Base-by-base conservation (phyloP, 2,113 vertebrate species). In the Rhipidura dahli region DNA sequence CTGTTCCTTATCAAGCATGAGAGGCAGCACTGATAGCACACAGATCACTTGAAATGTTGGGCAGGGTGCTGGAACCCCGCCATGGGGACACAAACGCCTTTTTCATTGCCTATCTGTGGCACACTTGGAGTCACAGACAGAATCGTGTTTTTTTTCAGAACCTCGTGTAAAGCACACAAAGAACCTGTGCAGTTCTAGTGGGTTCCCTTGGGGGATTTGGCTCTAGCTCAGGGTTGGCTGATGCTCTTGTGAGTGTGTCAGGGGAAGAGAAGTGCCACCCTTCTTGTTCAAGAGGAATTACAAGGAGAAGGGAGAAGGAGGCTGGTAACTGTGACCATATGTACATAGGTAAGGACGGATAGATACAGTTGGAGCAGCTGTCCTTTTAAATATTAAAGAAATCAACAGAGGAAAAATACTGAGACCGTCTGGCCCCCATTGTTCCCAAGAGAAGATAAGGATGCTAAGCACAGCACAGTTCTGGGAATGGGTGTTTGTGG, bases 331-430 rank as follows among this genome's bases (percentile, higher is more conserved):
- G 61, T 57, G 68, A 45, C 50, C 23, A 4, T 31, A 63, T 3
- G 13, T 51, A 44, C 16, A 0, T 61, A 71, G 69, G 59, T 80
- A 31, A 51, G 78, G 87, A 68, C 0, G 2, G 33, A 35, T 5
- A 79, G 45, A 37, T 68, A 12, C 15, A 22, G 35, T 16, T 73
- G 56, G 68, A 96, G 72, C 68, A 84, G 68, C 44, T 89, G 56
- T 76, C 28, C 30, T 71, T 84, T 88, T 75, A 79, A 90, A 87
- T 88, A 68, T 39, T 68, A 33, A 87, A 80, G 20, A 60, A 72
- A 8, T 80, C 44, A 54, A 10, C 42, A 50, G 83, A n/a, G 7
- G 65, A 57, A 59, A 84, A 61, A 19, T 13, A 18, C 30, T 49
- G 33, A 9, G 31, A n/a, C 37, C 39, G 15, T 35, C n/a, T 69